Evolutionary conservation across 2,888 invertebrate genomes (phyloP).

Genomic region (Panopea generosa): DNA sequence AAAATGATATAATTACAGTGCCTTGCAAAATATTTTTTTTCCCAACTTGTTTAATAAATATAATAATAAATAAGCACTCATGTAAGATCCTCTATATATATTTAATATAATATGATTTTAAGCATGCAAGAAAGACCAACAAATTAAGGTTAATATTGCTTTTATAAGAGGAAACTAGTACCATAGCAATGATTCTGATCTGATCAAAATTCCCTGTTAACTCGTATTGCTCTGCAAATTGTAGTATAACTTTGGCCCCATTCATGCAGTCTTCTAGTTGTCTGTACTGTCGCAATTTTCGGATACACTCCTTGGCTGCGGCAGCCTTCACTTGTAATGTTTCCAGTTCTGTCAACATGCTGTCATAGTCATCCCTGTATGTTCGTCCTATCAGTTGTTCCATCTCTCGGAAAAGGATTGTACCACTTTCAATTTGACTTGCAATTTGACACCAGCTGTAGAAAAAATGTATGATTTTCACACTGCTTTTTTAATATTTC

Average conservation of each 20-base stretch:
- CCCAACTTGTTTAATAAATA: no score
- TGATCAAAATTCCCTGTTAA: conserved; percentile 59
- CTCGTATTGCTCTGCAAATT: conserved; percentile 38
- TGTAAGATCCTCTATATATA: no score
- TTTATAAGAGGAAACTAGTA: no score
- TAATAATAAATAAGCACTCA: no score
- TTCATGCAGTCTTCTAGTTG: conserved; percentile 51
- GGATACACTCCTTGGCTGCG: conserved; percentile 11
- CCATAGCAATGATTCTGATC: conserved; percentile 39
- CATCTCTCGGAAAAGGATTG: conserved; percentile 18
- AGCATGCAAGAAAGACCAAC: no score
- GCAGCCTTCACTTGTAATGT: not conserved
- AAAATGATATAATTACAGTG: no score
- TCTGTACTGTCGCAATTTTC: conserved; percentile 59
- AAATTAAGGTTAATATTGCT: no score
- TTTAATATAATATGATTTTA: no score
- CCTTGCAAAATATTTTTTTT: no score
- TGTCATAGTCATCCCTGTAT: conserved; percentile 16
- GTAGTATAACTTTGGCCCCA: conserved; percentile 59
- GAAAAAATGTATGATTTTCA: no score
- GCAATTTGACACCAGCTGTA: conserved; percentile 15
- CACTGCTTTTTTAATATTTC: no score
- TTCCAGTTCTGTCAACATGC: conserved; percentile 18
- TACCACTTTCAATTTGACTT: conserved; percentile 12
- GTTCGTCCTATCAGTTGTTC: conserved; percentile 18